Evolutionary conservation across 1,140 invertebrate species (phyloP).

Genomic region (Phthorimaea operculella): DNA sequence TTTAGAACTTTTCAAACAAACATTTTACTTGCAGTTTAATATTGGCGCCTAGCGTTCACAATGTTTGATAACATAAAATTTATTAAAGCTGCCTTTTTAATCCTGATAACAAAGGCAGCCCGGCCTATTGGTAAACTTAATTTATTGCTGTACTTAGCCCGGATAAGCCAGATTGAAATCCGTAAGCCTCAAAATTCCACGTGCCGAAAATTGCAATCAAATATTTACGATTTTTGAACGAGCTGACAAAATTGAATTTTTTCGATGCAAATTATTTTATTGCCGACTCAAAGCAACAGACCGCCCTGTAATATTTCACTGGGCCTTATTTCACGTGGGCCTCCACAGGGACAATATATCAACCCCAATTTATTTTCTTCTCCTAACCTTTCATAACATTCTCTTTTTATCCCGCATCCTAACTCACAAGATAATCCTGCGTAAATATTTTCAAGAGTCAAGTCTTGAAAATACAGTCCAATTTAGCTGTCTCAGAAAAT

Average conservation of each 20-base stretch:
- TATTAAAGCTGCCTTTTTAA: neutral
- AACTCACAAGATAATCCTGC: conserved; percentile 4
- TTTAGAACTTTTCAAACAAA: no score
- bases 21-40: no score
- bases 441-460: neutral
- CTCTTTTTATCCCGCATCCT: conserved; percentile 24
- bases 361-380: conserved; percentile 58
- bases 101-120: neutral
- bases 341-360: conserved; percentile 53
- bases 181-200: neutral
- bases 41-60: no score
- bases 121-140: neutral
- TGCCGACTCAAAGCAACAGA: conserved; percentile 22
- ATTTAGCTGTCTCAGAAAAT: neutral
- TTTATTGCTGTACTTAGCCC: neutral
- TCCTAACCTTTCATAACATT: conserved; percentile 42
- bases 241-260: neutral
- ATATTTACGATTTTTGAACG: neutral
- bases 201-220: neutral
- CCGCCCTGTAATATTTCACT: conserved; percentile 46
- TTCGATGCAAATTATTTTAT: conserved; percentile 21
- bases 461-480: neutral
- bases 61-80: neutral
- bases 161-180: conserved; percentile 6
- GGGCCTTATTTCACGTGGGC: conserved; percentile 37